Percentiles rank a stretch among this genome's conserved stretches.
phyloP scores from a whole-genome alignment of 2,888 invertebrate species.

The Drosophila tripunctata region DNA sequence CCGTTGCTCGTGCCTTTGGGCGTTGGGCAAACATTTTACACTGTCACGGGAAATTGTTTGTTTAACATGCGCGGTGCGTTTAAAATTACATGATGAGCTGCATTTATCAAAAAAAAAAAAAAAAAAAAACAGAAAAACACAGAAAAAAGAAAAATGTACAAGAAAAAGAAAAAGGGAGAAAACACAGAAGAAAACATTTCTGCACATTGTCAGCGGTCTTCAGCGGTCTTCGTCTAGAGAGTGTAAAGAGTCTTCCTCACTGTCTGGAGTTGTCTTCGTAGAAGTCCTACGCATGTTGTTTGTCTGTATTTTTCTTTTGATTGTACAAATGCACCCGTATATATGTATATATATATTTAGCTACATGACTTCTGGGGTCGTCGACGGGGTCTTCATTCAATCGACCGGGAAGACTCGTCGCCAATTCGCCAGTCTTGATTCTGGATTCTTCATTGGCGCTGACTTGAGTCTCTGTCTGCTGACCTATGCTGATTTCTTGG shows the following conservation, averaged over 20 bases:
- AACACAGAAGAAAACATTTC: constrained; percentile 16
- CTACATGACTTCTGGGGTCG: constrained; percentile 49
- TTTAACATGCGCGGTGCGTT: constrained; percentile 77
- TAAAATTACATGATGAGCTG: constrained; percentile 79
- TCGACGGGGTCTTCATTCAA: constrained; percentile 40
- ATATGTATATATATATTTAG: constrained; percentile 29
- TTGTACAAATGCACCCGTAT: constrained; percentile 25
- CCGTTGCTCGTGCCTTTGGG: constrained; percentile 4
- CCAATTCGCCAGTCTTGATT: constrained; percentile 29
- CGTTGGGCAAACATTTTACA: constrained; percentile 62
- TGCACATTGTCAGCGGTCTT: constrained; percentile 41
- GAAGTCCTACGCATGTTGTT: constrained; percentile 66
- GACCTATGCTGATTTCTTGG: constrained; percentile 76
- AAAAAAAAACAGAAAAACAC: constrained; percentile 16
- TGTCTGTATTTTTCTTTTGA: constrained; percentile 33
- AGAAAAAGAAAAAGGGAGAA: constrained; percentile 8
- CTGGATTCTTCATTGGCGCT: constrained; percentile 50
- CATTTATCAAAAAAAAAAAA: constrained; percentile 68
- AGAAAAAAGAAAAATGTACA: constrained; percentile 32
- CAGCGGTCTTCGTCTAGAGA: background rate
- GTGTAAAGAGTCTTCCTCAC: constrained; percentile 32
- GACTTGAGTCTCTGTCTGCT: constrained; percentile 44
- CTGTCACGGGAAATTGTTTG: constrained; percentile 79
- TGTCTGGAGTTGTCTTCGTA: constrained; percentile 7
- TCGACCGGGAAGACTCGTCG: constrained; percentile 24